Base-by-base conservation (phyloP, 2,113 vertebrate species). In the Notothenia rossii region DNA sequence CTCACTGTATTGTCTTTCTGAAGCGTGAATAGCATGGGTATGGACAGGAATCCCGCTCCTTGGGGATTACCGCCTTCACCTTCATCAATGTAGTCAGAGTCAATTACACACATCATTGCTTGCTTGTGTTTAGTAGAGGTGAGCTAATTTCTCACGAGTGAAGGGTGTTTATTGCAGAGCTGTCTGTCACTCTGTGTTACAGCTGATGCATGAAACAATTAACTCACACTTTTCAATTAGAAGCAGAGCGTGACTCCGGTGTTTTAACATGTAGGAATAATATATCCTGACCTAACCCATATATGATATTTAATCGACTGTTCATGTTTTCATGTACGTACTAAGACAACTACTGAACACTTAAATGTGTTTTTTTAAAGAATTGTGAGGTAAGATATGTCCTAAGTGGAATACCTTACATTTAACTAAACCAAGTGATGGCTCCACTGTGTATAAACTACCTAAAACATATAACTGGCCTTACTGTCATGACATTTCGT, bases 71-170 rank as follows among this genome's bases (percentile, higher is more conserved):
- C 45, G 56, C 77, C 55, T 51, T 68, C 79, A 45, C 79, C 69
- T 85, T 88, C 78, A 86, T 90, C 78, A 89, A 46, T 63, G 74
- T 81, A 87, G 89, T 89, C 87, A 77, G 86, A 84, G 78, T 85
- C 84, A 89, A 94, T 94, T 93, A 92, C 87, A 91, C 90, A 89
- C 88, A 87, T 88, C 87, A 82, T 86, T 90, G 87, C 82, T 72
- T 50, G 70, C 83, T 77, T 45, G 77, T 72, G 82, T 81, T 89
- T 86, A 91, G 79, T 85, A 78, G 77, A 89, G 86, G 86, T 91
- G 83, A 84, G 86, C 62, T 90, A 51, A 90, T 91, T 88, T 83
- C 82, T 88, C 85, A 61, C 61, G 25, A 59, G 43, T 69, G 54
- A 70, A 54, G 70, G 58, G 14, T 84, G 88, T 81, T 89, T 84